A percentile compares a stretch with the other conserved stretches of the same genome.
Evolutionary conservation across 2,113 vertebrate genomes (phyloP).

Genomic region (Megaleporinus macrocephalus): DNA sequence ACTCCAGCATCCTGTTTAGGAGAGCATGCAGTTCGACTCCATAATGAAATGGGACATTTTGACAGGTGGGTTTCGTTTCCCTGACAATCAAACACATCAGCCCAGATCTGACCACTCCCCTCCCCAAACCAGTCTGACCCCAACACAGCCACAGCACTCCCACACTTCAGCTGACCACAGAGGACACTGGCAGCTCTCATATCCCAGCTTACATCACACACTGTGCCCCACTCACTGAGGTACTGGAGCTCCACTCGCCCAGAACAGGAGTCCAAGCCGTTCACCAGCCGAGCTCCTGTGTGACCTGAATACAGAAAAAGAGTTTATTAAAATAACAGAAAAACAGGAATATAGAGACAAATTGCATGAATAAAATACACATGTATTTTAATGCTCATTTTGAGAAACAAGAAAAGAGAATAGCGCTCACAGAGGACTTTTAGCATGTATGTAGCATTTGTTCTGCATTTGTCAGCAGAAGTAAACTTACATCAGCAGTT

Average conservation of each 20-base stretch:
- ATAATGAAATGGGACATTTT: conserved; percentile 51
- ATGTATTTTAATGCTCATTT: too few species aligned
- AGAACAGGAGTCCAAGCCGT: conserved; percentile 25
- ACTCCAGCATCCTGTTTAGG: conserved; percentile 41
- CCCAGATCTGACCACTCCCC: conserved; percentile 43
- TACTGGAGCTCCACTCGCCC: conserved; percentile 40
- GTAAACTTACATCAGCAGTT: too few species aligned
- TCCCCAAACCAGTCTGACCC: conserved; percentile 54
- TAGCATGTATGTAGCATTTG: too few species aligned
- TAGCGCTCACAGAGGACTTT: too few species aligned
- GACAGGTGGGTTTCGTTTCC: conserved; percentile 53
- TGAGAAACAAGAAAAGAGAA: too few species aligned
- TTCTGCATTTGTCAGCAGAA: too few species aligned
- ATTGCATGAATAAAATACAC: too few species aligned
- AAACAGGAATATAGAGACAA: conserved; percentile 13
- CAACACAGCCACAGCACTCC: conserved; percentile 49
- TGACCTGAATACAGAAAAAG: conserved; percentile 18
- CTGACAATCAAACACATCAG: conserved; percentile 58
- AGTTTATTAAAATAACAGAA: background rate
- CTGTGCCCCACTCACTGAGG: background rate
- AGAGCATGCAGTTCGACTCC: conserved; percentile 39
- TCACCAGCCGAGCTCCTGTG: background rate
- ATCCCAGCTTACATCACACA: conserved; percentile 54
- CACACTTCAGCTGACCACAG: conserved; percentile 58
- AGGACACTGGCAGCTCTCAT: conserved; percentile 54